phyloP scores from a whole-genome alignment of 2,888 invertebrate species.

The Synergus umbraculus region DNA sequence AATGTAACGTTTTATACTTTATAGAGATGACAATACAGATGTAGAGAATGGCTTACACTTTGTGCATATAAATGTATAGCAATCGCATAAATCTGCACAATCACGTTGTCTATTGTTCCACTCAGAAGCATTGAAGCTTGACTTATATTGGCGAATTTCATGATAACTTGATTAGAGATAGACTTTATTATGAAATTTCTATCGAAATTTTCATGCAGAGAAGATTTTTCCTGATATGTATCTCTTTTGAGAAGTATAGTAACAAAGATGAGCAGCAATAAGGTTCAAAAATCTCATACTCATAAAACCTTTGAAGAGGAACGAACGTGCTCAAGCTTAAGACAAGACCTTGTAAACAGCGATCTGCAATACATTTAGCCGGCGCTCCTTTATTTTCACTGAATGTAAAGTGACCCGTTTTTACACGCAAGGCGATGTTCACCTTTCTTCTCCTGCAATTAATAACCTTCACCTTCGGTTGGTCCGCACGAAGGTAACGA shows the following conservation, averaged over 20 bases:
- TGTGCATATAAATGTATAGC: neutral
- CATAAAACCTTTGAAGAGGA: conserved; percentile 7
- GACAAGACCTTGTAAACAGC: conserved; percentile 4
- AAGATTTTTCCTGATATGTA: neutral
- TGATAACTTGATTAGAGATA: neutral
- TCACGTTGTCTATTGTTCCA: neutral
- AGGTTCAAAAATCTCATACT: neutral
- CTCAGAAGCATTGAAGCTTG: neutral
- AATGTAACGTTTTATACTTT: no score
- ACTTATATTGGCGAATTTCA: neutral
- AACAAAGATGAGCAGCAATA: neutral
- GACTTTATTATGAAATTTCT: neutral
- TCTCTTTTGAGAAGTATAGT: neutral
- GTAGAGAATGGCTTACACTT: neutral
- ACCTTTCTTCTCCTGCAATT: conserved; percentile 9
- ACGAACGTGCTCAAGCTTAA: conserved; percentile 5
- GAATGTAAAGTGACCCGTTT: conserved; percentile 15
- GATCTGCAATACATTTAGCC: conserved; percentile 11
- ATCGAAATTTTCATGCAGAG: neutral
- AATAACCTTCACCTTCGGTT: conserved; percentile 6
- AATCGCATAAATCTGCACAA: neutral
- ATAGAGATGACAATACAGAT: neutral
- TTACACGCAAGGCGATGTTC: conserved; percentile 19
- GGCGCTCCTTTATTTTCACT: conserved; percentile 3
- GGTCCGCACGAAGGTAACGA: conserved; percentile 10